These are phyloP conservation scores for Tamandua tetradactyla DNA, from an alignment of 2,797 vertebrate species.

Conservation along the genomic window DNA sequence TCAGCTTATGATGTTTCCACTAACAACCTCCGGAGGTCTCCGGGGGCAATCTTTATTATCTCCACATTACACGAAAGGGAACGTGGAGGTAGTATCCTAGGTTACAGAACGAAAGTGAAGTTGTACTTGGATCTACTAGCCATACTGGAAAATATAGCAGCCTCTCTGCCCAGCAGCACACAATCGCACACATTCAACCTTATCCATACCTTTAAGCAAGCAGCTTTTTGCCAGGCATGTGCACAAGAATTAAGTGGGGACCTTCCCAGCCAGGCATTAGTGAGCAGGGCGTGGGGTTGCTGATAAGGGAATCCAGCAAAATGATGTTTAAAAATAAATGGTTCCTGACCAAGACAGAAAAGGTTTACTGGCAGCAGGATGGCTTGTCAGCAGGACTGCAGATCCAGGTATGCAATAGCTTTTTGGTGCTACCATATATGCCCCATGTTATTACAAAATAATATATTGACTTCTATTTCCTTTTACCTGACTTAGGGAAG, in stretches of 20 bases:
- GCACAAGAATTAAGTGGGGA: not conserved
- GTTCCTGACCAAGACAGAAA: not conserved
- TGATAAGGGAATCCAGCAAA: constrained; percentile 4
- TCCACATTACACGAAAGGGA: not conserved
- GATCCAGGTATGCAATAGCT: not conserved
- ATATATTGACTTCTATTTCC: not conserved
- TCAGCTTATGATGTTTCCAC: not conserved
- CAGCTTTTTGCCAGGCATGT: not conserved
- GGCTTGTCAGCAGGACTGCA: not conserved
- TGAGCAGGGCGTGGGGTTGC: not conserved
- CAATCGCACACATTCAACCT: fast-evolving
- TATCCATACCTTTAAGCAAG: not conserved
- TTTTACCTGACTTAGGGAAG: not conserved
- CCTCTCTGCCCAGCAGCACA: not conserved
- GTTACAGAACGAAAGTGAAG: not conserved
- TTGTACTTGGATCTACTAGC: not conserved
- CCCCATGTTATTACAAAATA: constrained; percentile 47
- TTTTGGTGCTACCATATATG: not conserved
- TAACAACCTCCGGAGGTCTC: not conserved
- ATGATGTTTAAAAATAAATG: constrained; percentile 47
- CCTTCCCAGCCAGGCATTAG: not conserved
- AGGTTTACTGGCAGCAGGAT: not conserved
- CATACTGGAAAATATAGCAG: not conserved
- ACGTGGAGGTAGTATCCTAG: not conserved
- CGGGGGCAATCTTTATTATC: not conserved